Conservation (phyloP, 2,888 invertebrate genomes). For the Hyposoter didymator region DNA sequence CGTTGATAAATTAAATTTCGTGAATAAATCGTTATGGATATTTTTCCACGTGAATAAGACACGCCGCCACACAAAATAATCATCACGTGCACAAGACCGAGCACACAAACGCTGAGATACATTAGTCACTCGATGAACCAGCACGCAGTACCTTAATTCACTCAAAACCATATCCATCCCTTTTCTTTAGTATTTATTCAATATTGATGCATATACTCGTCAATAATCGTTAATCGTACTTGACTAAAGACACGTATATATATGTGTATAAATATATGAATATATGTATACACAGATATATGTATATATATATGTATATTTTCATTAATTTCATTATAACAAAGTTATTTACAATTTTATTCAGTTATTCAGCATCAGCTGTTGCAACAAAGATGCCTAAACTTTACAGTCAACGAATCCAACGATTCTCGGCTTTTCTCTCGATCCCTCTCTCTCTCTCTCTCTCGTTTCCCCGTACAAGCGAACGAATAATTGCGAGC, state of each 20-base stretch:
- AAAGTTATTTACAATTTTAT: conserved; percentile 69
- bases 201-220: conserved; percentile 23
- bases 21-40: too few relatives aligned
- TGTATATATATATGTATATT: conserved; percentile 21
- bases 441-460: conserved; percentile 13
- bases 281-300: conserved; percentile 2
- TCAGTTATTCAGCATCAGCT: conserved; percentile 44
- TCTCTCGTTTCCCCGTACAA: conserved; percentile 58
- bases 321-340: conserved; percentile 60
- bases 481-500: conserved; percentile 50
- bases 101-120: too few relatives aligned
- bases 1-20: too few relatives aligned
- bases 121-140: too few relatives aligned
- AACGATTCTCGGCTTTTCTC: conserved; percentile 10
- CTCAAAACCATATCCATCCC: neutral
- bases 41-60: too few relatives aligned
- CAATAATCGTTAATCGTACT: conserved; percentile 31
- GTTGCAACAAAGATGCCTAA: conserved; percentile 50
- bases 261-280: neutral
- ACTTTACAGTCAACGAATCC: conserved; percentile 18
- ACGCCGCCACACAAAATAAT: too few relatives aligned
- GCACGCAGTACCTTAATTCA: neutral
- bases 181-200: conserved; percentile 1
- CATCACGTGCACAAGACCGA: too few relatives aligned
- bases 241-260: conserved; percentile 13